phyloP scores from a whole-genome alignment of 2,888 invertebrate species.

The Zhengitettix transpicula region DNA sequence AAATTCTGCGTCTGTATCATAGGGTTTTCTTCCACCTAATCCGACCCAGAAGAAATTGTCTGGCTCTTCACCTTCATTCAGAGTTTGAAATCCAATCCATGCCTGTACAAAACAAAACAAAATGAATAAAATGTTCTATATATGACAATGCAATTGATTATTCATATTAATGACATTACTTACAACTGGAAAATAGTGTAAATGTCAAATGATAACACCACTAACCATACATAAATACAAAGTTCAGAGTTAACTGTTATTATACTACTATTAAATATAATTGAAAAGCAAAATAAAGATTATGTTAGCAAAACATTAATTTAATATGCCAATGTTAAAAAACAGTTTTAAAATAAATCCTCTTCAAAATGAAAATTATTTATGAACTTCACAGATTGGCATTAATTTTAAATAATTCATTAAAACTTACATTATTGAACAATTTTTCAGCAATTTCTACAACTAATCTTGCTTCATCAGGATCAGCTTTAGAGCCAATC shows the following conservation, averaged over 20 bases:
- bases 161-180: too few relatives aligned
- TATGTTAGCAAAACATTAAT: neutral
- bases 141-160: too few relatives aligned
- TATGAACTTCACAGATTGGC: neutral
- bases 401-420: neutral
- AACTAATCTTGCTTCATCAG: constrained; percentile 70
- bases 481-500: constrained; percentile 73
- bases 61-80: constrained; percentile 89
- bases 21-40: constrained; percentile 77
- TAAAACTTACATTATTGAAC: constrained; percentile 59
- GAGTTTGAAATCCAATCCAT: constrained; percentile 46
- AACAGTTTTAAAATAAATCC: too few relatives aligned
- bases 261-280: neutral
- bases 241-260: neutral
- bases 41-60: constrained; percentile 98
- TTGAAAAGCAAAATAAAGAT: neutral
- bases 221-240: too few relatives aligned
- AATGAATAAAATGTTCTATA: neutral
- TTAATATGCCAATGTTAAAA: too few relatives aligned
- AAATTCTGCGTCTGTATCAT: constrained; percentile 76
- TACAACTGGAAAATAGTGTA: too few relatives aligned
- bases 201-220: too few relatives aligned
- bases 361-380: too few relatives aligned
- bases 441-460: constrained; percentile 88
- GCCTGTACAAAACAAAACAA: constrained; percentile 20